Evolutionary conservation across 2,113 vertebrate genomes (phyloP).

Genomic region (Plecotus auritus): DNA sequence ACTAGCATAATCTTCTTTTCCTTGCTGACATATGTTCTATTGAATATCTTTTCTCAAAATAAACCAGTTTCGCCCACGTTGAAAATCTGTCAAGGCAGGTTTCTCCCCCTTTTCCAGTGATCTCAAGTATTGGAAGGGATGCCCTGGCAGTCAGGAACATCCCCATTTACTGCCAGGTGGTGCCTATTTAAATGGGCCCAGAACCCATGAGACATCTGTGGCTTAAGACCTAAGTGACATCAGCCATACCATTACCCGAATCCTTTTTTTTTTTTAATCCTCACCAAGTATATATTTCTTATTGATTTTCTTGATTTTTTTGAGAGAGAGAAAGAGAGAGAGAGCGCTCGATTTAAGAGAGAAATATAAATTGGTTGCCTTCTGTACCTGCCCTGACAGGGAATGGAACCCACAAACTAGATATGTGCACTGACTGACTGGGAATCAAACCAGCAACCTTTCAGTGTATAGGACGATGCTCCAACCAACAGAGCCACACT

Average conservation of each 20-base stretch:
- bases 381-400: no score
- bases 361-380: no score
- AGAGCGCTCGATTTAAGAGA: no score
- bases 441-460: no score
- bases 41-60: conserved; percentile 72
- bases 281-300: no score
- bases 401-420: no score
- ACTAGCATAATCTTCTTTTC: conserved; percentile 60
- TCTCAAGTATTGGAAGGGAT: conserved; percentile 47
- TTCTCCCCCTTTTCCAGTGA: conserved; percentile 27
- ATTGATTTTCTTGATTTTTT: no score
- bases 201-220: conserved; percentile 40
- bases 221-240: conserved; percentile 28
- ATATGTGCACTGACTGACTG: no score
- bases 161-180: conserved; percentile 33
- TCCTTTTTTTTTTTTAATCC: no score
- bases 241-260: neutral
- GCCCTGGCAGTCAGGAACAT: neutral
- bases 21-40: conserved; percentile 69
- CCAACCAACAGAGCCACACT: no score
- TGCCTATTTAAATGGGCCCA: conserved; percentile 6
- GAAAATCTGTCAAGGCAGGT: conserved; percentile 67
- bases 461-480: no score
- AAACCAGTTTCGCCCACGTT: conserved; percentile 60
- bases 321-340: no score